Percentiles rank a stretch among this genome's conserved stretches.
Conservation (phyloP, 2,888 invertebrate species). For the Oscheius sp. region DNA sequence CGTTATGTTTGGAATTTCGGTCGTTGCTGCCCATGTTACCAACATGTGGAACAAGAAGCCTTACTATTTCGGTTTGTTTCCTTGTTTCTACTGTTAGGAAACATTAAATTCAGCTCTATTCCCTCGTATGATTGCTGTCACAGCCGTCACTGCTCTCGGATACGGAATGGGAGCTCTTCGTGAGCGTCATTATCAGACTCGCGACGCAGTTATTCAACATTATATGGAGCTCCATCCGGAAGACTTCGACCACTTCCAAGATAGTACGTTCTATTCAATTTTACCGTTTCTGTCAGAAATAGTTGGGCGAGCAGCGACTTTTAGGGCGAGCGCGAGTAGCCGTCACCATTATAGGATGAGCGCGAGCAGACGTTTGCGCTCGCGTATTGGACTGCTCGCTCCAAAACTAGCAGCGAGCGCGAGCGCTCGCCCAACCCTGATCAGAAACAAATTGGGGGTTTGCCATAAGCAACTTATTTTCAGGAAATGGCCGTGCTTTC, state of each 20-base stretch:
- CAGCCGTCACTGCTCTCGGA: constrained; percentile 56
- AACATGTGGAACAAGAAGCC: constrained; percentile 70
- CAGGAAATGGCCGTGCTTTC: constrained; percentile 69
- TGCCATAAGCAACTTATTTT: neutral
- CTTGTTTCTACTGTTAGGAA: neutral
- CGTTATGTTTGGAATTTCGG: constrained; percentile 53
- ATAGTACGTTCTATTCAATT: constrained; percentile 54
- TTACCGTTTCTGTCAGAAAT: neutral
- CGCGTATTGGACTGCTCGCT: too few species aligned
- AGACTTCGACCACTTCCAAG: constrained; percentile 69
- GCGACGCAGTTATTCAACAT: constrained; percentile 71
- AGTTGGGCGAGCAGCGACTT: too few species aligned
- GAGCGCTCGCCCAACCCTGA: too few species aligned
- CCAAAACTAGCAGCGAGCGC: too few species aligned
- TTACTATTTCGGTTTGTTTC: constrained; percentile 65
- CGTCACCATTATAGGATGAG: too few species aligned
- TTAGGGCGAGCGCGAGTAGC: too few species aligned
- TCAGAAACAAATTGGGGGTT: too few species aligned
- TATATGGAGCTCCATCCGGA: constrained; percentile 70
- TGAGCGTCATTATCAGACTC: constrained; percentile 63
- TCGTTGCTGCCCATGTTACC: constrained; percentile 49
- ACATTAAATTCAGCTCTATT: constrained; percentile 48
- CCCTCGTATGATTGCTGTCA: constrained; percentile 53
- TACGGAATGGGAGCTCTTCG: constrained; percentile 64
- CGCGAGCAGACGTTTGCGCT: too few species aligned